A percentile compares a stretch with the other conserved stretches of the same genome.
Conservation (phyloP, 1,140 invertebrate genomes). For the Cydia pomonella region DNA sequence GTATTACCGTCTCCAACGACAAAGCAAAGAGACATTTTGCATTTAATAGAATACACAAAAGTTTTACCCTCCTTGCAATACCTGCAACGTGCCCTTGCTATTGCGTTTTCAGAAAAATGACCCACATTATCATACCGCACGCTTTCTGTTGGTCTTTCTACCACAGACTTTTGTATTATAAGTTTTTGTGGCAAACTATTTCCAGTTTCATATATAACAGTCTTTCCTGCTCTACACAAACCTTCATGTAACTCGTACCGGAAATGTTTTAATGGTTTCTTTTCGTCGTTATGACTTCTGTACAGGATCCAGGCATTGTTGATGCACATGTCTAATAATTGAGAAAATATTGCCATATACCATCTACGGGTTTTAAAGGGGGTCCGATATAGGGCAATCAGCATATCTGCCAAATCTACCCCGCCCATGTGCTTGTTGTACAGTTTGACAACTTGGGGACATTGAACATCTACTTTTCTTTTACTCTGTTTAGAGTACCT, state of each 20-base stretch:
- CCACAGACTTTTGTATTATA: no score
- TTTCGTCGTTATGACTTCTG: neutral
- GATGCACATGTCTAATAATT: neutral
- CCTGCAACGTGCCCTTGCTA: no score
- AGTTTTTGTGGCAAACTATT: no score
- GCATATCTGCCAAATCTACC: conserved; percentile 55
- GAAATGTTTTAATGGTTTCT: neutral
- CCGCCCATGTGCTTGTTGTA: conserved; percentile 69
- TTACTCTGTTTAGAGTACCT: conserved; percentile 45
- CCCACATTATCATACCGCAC: no score
- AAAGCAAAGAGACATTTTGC: no score
- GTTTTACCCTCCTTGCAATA: no score
- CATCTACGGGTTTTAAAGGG: conserved; percentile 33
- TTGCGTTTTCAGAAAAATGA: no score
- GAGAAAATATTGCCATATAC: neutral
- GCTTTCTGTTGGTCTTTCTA: no score
- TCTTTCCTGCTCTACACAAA: neutral
- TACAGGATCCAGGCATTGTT: neutral
- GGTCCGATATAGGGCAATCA: conserved; percentile 42
- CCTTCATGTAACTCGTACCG: neutral
- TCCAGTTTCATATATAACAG: no score
- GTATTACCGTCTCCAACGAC: no score
- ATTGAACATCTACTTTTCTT: conserved; percentile 53
- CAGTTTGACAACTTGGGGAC: conserved; percentile 65
- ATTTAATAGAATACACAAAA: no score